A percentile compares a stretch with the other conserved stretches of the same genome.
These are phyloP conservation scores for Pedionomus torquatus DNA, from an alignment of 2,113 vertebrate genomes.

Conservation along the genomic window DNA sequence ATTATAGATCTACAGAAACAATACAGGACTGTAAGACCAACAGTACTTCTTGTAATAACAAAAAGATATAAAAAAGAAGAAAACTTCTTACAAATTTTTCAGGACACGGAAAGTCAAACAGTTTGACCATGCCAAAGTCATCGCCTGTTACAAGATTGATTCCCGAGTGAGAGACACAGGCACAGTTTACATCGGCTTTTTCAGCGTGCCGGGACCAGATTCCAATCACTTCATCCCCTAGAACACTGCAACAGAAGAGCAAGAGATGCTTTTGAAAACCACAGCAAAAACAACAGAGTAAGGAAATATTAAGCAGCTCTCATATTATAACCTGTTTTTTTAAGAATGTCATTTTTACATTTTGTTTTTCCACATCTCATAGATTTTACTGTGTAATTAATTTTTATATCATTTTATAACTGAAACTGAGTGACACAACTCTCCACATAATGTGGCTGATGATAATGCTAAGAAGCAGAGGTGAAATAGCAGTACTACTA, in stretches of 20 bases:
- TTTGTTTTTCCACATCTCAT: neutral
- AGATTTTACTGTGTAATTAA: neutral
- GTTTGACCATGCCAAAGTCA: slow-evolving; percentile 98
- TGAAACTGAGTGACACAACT: neutral
- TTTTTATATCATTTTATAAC: too few species aligned
- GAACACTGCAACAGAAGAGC: slow-evolving; percentile 79
- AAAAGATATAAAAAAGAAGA: neutral
- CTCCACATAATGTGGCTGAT: neutral
- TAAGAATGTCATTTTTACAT: neutral
- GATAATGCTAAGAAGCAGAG: neutral
- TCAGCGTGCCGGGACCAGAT: slow-evolving; percentile 97
- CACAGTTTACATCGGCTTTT: slow-evolving; percentile 94
- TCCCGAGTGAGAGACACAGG: slow-evolving; percentile 97
- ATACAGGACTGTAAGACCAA: neutral
- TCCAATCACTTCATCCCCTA: slow-evolving; percentile 94
- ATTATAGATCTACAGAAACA: neutral
- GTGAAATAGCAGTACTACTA: neutral
- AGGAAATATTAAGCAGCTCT: neutral
- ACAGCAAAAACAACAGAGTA: neutral
- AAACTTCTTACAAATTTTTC: slow-evolving; percentile 95
- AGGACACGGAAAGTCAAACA: slow-evolving; percentile 97
- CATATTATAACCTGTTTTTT: neutral
- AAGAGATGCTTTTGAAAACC: neutral
- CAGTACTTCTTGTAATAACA: neutral
- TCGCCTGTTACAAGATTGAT: slow-evolving; percentile 95